Evolutionary conservation across 2,797 vertebrate genomes (phyloP), one percentile per base, ranked within the genome.

Genomic region (Hirundo rustica): DNA sequence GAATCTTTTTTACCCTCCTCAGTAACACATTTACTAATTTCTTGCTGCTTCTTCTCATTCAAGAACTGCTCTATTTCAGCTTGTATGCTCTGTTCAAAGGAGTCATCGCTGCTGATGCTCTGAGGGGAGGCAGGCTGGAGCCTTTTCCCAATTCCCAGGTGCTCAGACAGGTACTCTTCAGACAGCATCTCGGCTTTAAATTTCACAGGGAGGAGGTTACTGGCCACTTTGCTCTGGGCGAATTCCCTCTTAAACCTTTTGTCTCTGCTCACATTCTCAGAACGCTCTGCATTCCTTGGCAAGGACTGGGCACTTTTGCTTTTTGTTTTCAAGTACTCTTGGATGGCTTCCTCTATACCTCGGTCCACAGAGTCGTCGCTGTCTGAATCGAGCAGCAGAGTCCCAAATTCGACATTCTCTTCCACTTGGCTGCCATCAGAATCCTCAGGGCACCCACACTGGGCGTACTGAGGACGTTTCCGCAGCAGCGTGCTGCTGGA

Each of bases 261-360:
- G 48, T 85, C 88, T 36, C 34, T 47, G 12, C 54, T 58, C 25
- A 36, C 2, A 10, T 68, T 72, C 26, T 82, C 81, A 6, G 94
- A 79, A 34, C 60, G 42, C 34, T 93, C 87, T 3, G 96, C 50
- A 40, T 48, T 58, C 45, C 88, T 72, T 10, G 94, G 75, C 54
- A 85, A 30, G 0, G 95, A 85, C 42, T 75, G 94, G 11, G 75
- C 27, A 2, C 77, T 75, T 23, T 96, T 91, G 19, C 96, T 91
- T 93, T 94, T 98, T 11, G 98, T 96, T 95, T 97, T 98, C 82
- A 99, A 97, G 94, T 99, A 99, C 96, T 99, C 99, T 65, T 99
- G 98, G 96, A 99, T 99, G 40, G 99, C 99, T 88, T 99, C 98
- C 92, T 99, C 99, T 9, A 99, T 99, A 72, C 98, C 99, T 78